phyloP scores from a whole-genome alignment of 2,888 invertebrate species.

The Hydroisotoma schaefferi region DNA sequence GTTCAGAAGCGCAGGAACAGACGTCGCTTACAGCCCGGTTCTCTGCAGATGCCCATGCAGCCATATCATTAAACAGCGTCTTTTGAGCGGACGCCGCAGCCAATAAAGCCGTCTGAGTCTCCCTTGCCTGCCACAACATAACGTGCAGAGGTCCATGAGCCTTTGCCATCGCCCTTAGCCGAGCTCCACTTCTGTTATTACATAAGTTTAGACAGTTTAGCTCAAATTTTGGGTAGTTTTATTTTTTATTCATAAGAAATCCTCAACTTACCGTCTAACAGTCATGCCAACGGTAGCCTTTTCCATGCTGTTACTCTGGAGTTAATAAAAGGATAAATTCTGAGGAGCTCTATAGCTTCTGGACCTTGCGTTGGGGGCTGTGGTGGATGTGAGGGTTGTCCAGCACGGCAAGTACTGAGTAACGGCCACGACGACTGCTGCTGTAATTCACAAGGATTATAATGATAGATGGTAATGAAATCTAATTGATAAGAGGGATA shows the following conservation, averaged over 20 bases:
- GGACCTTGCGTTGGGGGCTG: too few relatives aligned
- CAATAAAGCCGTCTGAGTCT: conserved; percentile 40
- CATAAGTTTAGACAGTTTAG: neutral
- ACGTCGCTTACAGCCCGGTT: conserved; percentile 47
- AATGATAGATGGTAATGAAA: neutral
- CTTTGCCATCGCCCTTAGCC: conserved; percentile 39
- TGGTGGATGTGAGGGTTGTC: too few relatives aligned
- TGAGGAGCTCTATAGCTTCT: too few relatives aligned
- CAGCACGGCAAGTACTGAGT: neutral
- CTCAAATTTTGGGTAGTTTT: too few relatives aligned
- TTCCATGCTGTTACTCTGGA: conserved; percentile 2
- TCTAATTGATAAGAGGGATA: neutral
- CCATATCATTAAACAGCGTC: conserved; percentile 45
- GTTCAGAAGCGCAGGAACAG: conserved; percentile 43
- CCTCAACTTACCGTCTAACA: conserved; percentile 15
- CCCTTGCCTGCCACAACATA: conserved; percentile 46
- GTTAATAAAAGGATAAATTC: neutral
- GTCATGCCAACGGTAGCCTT: conserved; percentile 27
- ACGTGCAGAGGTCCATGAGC: conserved; percentile 45
- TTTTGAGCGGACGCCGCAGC: conserved; percentile 46
- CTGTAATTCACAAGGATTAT: too few relatives aligned
- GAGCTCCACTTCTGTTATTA: conserved; percentile 39
- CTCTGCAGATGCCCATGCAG: conserved; percentile 47
- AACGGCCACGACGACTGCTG: neutral
- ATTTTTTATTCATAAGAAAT: neutral